Evolutionary conservation across 2,113 vertebrate genomes (phyloP), one percentile per base, ranked within the genome.

Genomic region (Apistogramma diplotaenia): DNA sequence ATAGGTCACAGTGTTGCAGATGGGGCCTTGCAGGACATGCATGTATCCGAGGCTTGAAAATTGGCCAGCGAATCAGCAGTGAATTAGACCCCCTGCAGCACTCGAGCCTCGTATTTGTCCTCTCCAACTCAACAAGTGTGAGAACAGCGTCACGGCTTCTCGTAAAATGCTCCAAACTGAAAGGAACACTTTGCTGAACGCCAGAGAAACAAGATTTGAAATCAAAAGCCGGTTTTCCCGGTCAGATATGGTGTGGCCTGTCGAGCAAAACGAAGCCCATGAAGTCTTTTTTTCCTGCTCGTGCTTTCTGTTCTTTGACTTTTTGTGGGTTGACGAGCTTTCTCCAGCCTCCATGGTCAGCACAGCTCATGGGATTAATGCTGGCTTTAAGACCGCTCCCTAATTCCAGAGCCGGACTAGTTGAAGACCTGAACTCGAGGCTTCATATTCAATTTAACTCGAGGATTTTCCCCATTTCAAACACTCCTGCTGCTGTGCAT

Each of bases 1-100:
- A 82, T 85, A 80, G 83, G 87, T 87, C 79, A 90, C 8, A 33
- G 49, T 37, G 43, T 73, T 81, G 67, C 83, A 85, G 89, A 84
- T 75, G 80, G 76, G 67, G 46, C 73, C 62, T 78, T 57, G 54
- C 71, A 72, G 84, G 77, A 72, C 79, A 43, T 9, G 60, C 40
- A 65, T 23, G 74, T 54, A 81, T 81, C 65, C 2, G 0, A 81
- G 80, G 73, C 79, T 78, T 86, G 78, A 83, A 72, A 85, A 87
- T 88, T 67, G 88, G 78, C 87, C 84, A 72, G 40, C 55, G 29
- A 81, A 51, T 88, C 84, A 40, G 76, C 51, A 12, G 81, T 57
- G 71, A 79, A 75, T 74, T 83, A 67, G 25, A 46, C 19, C 76
- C 6, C 76, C 58, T 62, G 78, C 73, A 67, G 87, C 79, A 3